Conservation (phyloP, 64 coral and sea anemone genomes). For the Actinia tenebrosa region DNA sequence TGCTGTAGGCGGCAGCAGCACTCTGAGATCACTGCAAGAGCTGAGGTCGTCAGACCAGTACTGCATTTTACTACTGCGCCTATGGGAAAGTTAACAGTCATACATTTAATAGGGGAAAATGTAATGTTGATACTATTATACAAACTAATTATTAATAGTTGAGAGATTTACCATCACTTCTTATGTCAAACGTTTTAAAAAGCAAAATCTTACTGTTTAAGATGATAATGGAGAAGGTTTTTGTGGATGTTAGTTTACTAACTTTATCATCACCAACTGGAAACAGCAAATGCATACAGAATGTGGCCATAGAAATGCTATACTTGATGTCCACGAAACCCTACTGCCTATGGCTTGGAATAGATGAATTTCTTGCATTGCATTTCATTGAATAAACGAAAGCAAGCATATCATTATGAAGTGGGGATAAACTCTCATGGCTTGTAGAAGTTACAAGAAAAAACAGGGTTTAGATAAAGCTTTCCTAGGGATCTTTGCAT, state of each 20-base stretch:
- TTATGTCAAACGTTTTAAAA: background rate
- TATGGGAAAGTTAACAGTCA: slow-evolving; percentile 59
- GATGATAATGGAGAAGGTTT: background rate
- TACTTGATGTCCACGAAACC: too few relatives aligned
- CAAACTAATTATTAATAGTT: background rate
- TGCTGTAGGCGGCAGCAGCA: slow-evolving; percentile 8
- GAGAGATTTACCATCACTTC: background rate
- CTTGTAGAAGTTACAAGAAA: background rate
- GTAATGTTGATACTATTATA: background rate
- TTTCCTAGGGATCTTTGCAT: background rate
- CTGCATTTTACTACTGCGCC: slow-evolving; percentile 51
- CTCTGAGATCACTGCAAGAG: slow-evolving; percentile 18
- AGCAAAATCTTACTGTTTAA: background rate
- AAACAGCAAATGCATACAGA: too few relatives aligned
- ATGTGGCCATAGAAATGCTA: too few relatives aligned
- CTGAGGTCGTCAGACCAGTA: slow-evolving; percentile 23
- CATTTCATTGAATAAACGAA: too few relatives aligned
- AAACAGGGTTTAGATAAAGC: background rate
- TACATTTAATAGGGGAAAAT: slow-evolving; percentile 41
- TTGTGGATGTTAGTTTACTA: too few relatives aligned
- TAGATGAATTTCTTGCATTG: too few relatives aligned
- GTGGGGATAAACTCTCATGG: background rate
- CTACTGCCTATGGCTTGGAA: too few relatives aligned
- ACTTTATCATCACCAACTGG: too few relatives aligned
- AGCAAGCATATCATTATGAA: background rate